Conservation (phyloP, 2,888 invertebrate genomes). For the Vesta saturnalis region DNA sequence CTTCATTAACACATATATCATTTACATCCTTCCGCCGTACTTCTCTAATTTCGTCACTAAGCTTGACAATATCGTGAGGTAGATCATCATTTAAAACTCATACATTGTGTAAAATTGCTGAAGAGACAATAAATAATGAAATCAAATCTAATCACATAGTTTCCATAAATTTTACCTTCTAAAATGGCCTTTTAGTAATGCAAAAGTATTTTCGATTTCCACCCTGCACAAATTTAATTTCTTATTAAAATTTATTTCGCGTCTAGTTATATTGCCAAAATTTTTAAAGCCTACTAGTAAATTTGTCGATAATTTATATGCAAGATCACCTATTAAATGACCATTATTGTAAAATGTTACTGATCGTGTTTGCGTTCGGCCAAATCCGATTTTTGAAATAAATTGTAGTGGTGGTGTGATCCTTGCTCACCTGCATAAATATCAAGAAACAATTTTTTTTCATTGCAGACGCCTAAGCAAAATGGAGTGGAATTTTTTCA, state of each 20-base stretch:
- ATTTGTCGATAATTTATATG: conserved; percentile 7
- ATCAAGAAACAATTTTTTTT: conserved; percentile 45
- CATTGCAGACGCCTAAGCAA: too few species aligned
- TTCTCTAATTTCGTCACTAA: not conserved
- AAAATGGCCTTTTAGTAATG: conserved; percentile 6
- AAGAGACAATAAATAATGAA: conserved; percentile 8
- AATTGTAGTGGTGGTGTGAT: conserved; percentile 43
- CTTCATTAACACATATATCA: not conserved
- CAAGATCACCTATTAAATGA: conserved; percentile 10
- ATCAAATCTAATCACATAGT: not conserved
- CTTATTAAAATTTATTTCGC: conserved; percentile 11
- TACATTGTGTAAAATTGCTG: conserved; percentile 1
- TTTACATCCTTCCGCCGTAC: not conserved
- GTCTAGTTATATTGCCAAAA: conserved; percentile 7
- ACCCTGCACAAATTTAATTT: conserved; percentile 7
- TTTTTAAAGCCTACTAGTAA: conserved; percentile 13
- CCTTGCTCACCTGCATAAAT: conserved; percentile 48
- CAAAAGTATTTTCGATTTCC: conserved; percentile 23
- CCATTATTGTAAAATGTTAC: not conserved
- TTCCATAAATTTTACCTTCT: conserved; percentile 5
- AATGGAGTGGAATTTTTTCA: too few species aligned
- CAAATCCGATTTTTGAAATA: conserved; percentile 41
- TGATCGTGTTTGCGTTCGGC: not conserved
- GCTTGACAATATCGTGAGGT: not conserved
- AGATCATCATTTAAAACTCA: conserved; percentile 7